phyloP scores from a whole-genome alignment of 2,113 vertebrate genomes.

The Triplophysa rosa region DNA sequence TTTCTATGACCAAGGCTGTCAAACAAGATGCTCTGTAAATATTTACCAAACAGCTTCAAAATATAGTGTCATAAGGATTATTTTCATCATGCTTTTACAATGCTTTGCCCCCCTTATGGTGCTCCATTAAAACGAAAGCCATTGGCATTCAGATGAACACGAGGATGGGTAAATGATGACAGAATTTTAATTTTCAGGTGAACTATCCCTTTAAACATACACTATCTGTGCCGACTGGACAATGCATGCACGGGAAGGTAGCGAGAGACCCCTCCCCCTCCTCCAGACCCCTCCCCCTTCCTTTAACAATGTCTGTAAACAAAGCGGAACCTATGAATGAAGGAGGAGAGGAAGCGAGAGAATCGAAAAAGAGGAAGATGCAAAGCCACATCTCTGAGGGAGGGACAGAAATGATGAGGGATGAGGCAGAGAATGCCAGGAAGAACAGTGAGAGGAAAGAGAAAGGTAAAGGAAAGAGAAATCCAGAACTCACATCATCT shows the following conservation, averaged over 20 bases:
- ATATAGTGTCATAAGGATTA: too few relatives aligned
- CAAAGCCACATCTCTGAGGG: slow-evolving; percentile 44
- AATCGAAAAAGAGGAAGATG: slow-evolving; percentile 47
- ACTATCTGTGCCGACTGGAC: not conserved
- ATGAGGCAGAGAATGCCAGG: slow-evolving; percentile 11
- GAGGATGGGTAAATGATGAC: not conserved
- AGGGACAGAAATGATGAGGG: slow-evolving; percentile 52
- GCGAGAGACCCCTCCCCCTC: slow-evolving; percentile 43
- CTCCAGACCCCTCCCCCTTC: slow-evolving; percentile 23
- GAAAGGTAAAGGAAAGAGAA: slow-evolving; percentile 25
- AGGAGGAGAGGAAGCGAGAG: slow-evolving; percentile 34
- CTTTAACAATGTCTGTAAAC: slow-evolving; percentile 63
- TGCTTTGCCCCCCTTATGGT: too few relatives aligned
- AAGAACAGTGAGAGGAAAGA: slow-evolving; percentile 45
- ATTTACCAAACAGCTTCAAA: too few relatives aligned
- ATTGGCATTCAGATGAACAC: too few relatives aligned
- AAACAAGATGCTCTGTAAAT: too few relatives aligned
- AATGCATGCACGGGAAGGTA: slow-evolving; percentile 42
- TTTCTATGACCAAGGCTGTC: too few relatives aligned
- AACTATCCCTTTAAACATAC: slow-evolving; percentile 40
- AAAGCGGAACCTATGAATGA: slow-evolving; percentile 71
- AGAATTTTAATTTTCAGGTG: not conserved
- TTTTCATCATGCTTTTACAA: too few relatives aligned
- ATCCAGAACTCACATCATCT: slow-evolving; percentile 78
- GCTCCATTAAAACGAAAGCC: too few relatives aligned